Evolutionary conservation across 2,797 vertebrate genomes (phyloP).

Genomic region (Toxotes lorentzi): DNA sequence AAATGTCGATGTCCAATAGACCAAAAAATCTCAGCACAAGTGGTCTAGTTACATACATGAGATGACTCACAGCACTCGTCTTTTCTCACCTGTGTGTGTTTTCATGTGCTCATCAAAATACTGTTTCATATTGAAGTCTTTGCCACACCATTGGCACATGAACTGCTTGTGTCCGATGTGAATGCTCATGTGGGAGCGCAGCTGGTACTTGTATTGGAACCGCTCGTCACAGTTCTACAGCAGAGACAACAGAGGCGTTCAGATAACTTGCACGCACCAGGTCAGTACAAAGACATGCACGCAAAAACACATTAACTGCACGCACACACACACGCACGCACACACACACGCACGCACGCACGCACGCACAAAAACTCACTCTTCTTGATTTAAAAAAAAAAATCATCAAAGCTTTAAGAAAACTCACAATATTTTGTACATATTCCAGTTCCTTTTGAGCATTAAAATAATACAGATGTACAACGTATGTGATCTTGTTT

Average conservation of each 20-base stretch:
- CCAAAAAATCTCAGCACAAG: background rate
- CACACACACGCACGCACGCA: too few relatives aligned
- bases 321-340: background rate
- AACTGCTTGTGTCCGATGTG: conserved; percentile 99
- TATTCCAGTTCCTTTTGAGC: background rate
- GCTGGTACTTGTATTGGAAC: conserved; percentile 98
- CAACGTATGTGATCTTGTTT: background rate
- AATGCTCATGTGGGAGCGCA: conserved; percentile 98
- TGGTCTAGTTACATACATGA: background rate
- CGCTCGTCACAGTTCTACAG: conserved; percentile 91
- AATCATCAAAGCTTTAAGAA: background rate
- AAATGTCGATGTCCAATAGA: too few relatives aligned
- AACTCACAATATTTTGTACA: background rate
- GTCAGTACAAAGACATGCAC: background rate
- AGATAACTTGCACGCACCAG: conserved; percentile 8
- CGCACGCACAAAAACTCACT: background rate
- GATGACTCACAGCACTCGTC: too few relatives aligned
- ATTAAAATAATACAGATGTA: background rate
- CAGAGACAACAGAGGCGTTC: conserved; percentile 38
- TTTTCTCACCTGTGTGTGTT: conserved; percentile 94
- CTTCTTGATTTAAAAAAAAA: background rate
- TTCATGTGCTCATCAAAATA: conserved; percentile 99
- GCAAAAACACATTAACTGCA: background rate
- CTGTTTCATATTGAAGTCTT: conserved; percentile 99
- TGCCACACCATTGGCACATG: conserved; percentile 99